Percentiles rank a stretch among this genome's conserved stretches.
Conservation (phyloP, 2,113 vertebrate species). For the Gymnocephalus cernua region DNA sequence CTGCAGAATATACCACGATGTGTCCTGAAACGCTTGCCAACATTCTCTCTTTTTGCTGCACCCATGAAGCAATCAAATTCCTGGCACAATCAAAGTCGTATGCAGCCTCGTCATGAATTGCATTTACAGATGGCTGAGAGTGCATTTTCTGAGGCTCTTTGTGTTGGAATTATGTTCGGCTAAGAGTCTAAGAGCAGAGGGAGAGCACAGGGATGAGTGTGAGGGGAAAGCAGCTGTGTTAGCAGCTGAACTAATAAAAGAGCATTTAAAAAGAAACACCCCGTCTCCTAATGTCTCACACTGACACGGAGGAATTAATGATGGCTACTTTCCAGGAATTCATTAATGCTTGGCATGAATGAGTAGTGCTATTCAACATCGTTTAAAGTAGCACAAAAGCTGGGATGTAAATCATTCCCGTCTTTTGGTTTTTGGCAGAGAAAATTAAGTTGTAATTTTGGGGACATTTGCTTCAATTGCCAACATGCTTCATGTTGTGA, state of each 20-base stretch:
- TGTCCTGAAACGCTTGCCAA: conserved; percentile 27
- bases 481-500: conserved; percentile 41
- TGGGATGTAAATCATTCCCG: conserved; percentile 44
- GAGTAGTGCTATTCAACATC: conserved; percentile 34
- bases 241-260: conserved; percentile 66
- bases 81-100: conserved; percentile 53
- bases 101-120: conserved; percentile 59
- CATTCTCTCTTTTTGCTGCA: conserved; percentile 20
- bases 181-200: conserved; percentile 38
- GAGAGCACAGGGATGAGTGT: conserved; percentile 33
- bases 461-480: conserved; percentile 45
- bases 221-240: conserved; percentile 60
- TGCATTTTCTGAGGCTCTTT: conserved; percentile 64
- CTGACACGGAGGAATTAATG: conserved; percentile 49
- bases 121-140: conserved; percentile 64
- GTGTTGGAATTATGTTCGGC: conserved; percentile 70
- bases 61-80: conserved; percentile 50
- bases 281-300: conserved; percentile 45
- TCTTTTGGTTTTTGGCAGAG: conserved; percentile 19
- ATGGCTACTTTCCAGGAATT: conserved; percentile 49
- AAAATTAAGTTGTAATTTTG: conserved; percentile 53
- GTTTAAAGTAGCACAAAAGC: conserved; percentile 48
- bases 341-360: conserved; percentile 56
- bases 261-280: conserved; percentile 58
- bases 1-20: not conserved